Evolutionary conservation across 2,888 invertebrate species (phyloP).

Genomic region (Acronicta leporina): DNA sequence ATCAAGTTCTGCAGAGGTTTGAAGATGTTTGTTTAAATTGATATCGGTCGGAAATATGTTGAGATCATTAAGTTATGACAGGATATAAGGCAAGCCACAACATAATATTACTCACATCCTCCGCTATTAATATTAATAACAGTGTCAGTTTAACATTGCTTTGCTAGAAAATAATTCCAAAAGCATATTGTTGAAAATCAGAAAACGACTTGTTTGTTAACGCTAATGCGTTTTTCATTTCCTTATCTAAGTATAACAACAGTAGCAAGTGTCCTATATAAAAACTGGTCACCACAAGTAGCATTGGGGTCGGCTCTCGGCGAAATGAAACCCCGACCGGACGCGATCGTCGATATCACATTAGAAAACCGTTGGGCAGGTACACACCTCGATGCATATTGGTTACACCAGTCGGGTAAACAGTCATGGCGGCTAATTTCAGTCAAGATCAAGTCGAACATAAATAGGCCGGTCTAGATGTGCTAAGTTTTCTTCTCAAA

Average conservation of each 20-base stretch:
- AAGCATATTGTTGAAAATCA: slow-evolving; percentile 16
- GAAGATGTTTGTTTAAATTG: slow-evolving; percentile 25
- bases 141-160: slow-evolving; percentile 36
- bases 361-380: slow-evolving; percentile 74
- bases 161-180: slow-evolving; percentile 3
- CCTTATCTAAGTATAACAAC: slow-evolving; percentile 37
- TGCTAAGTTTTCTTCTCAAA: slow-evolving; percentile 56
- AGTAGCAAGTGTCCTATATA: slow-evolving; percentile 55
- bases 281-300: slow-evolving; percentile 63
- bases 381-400: slow-evolving; percentile 73
- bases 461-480: slow-evolving; percentile 69
- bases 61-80: slow-evolving; percentile 43
- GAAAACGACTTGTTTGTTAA: slow-evolving; percentile 10
- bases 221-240: slow-evolving; percentile 8
- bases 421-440: slow-evolving; percentile 54
- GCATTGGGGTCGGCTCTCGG: slow-evolving; percentile 56
- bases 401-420: slow-evolving; percentile 69
- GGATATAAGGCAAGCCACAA: slow-evolving; percentile 60
- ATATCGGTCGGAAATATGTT: slow-evolving; percentile 29
- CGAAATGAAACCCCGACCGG: slow-evolving; percentile 72
- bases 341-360: slow-evolving; percentile 72
- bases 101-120: slow-evolving; percentile 44
- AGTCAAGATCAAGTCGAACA: slow-evolving; percentile 66
- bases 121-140: slow-evolving; percentile 64
- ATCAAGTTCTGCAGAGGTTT: slow-evolving; percentile 6